Percentiles rank a stretch among this genome's conserved stretches.
phyloP scores from a whole-genome alignment of 2,888 invertebrate species.

The Aphrophora alni region DNA sequence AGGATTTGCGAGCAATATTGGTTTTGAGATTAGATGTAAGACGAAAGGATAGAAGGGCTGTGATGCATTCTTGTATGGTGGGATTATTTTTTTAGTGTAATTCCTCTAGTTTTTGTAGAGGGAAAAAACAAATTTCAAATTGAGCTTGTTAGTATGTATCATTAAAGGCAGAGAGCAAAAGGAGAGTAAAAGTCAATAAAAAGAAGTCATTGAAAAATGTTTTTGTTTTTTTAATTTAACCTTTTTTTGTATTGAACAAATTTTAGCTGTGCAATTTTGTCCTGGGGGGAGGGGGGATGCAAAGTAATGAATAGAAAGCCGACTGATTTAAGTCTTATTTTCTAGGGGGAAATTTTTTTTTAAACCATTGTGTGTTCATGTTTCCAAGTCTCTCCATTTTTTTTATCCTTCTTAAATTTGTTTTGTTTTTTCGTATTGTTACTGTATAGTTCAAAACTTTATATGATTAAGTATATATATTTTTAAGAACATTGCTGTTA shows the following conservation, averaged over 20 bases:
- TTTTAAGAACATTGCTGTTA: constrained; percentile 36
- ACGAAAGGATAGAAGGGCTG: constrained; percentile 29
- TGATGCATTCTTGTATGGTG: constrained; percentile 26
- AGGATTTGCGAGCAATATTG: not conserved
- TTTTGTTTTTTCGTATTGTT: constrained; percentile 38
- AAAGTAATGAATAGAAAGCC: not conserved
- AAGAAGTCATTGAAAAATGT: not conserved
- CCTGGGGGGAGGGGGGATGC: too few relatives aligned
- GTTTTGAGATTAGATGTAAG: not conserved
- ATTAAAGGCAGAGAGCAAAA: not conserved
- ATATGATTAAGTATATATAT: constrained; percentile 39
- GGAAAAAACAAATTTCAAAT: not conserved
- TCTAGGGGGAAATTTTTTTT: constrained; percentile 16
- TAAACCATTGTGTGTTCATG: constrained; percentile 38
- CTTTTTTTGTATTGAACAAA: not conserved
- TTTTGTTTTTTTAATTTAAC: not conserved
- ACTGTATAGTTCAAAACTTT: constrained; percentile 39
- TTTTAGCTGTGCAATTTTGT: too few relatives aligned
- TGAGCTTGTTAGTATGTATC: constrained; percentile 36
- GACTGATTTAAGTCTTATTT: constrained; percentile 33
- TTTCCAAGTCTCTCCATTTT: constrained; percentile 30
- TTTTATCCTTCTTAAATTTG: constrained; percentile 8
- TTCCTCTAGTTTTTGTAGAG: not conserved
- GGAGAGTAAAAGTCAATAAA: not conserved
- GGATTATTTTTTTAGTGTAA: constrained; percentile 34